These are phyloP conservation scores for Oplegnathus fasciatus DNA, from an alignment of 2,113 vertebrate genomes.

Conservation along the genomic window DNA sequence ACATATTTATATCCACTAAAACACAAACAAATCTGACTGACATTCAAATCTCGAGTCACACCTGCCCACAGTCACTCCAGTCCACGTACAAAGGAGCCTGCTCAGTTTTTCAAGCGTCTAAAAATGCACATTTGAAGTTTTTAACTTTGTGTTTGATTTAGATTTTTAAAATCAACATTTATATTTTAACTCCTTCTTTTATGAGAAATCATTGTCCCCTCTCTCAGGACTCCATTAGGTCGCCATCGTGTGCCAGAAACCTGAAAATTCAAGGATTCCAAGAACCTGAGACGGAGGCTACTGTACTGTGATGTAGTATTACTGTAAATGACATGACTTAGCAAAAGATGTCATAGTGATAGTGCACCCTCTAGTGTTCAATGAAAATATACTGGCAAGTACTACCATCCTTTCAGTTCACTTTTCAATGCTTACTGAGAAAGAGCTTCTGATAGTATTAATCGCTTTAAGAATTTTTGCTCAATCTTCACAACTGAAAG, in stretches of 20 bases:
- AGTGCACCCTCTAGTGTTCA: slow-evolving; percentile 76
- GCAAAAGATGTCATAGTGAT: slow-evolving; percentile 22
- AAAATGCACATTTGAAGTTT: background rate
- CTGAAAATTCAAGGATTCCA: background rate
- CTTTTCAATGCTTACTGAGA: background rate
- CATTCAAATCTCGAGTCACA: background rate
- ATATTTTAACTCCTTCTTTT: background rate
- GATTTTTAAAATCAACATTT: background rate
- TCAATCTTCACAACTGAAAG: background rate
- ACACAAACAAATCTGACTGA: background rate
- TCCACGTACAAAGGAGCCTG: background rate
- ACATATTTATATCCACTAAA: background rate
- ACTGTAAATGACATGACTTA: background rate
- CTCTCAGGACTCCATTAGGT: background rate
- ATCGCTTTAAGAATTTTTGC: no score
- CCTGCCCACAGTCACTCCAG: background rate
- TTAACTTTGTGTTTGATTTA: background rate
- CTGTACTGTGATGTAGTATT: background rate
- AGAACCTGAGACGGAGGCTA: background rate
- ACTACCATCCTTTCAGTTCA: background rate
- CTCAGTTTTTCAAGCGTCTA: background rate
- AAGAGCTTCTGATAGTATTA: background rate
- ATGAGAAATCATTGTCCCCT: background rate
- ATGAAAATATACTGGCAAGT: slow-evolving; percentile 1
- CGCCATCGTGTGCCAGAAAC: background rate